Evolutionary conservation across 1,140 invertebrate genomes (phyloP), one percentile per base, ranked within the genome.

Genomic region (Ceratina calcarata): DNA sequence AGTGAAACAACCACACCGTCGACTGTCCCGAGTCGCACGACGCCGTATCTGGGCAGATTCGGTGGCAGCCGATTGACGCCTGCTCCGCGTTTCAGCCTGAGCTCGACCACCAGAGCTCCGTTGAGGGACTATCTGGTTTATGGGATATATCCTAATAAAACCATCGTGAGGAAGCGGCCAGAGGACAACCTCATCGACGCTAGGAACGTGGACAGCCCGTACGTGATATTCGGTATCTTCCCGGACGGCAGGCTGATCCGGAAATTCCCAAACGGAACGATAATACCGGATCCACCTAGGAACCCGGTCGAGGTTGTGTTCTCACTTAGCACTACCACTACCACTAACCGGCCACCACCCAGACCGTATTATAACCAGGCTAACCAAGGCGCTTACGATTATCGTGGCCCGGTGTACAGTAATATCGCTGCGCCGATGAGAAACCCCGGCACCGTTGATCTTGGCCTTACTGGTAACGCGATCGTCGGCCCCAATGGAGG

Each of bases 101-200:
- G 90, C 83, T 91, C 92, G 22, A 90, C 91, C 69, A 91, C 90
- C 45, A 82, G 71, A 82, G 89, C 93, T 86, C 94, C 95, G 77
- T 93, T 94, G 87, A 94, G 94, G 88, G 95, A 96, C 92, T 96
- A 95, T 90, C 93, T 94, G 66, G 94, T 96, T 79, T 96, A 96
- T 87, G 95, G 95, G 85, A 95, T 96, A 84, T 94, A 95, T 84
- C 95, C 95, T 37, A 96, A 96, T 89, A 96, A 96, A 90, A 96
- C 95, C 62, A 95, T 96, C 86, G 94, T 96, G 86, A 94, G 95
- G 89, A 96, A 96, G 93, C 93, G 94, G 78, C 95, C 95, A 78
- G 95, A 95, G 87, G 94, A 95, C 87, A 94, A 95, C 88, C 85
- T 94, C 85, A 93, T 95, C 89, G 94, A 94, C 88, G 92, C 94